Evolutionary conservation across 2,888 invertebrate genomes (phyloP).

Genomic region (Luffia ferchaultella): DNA sequence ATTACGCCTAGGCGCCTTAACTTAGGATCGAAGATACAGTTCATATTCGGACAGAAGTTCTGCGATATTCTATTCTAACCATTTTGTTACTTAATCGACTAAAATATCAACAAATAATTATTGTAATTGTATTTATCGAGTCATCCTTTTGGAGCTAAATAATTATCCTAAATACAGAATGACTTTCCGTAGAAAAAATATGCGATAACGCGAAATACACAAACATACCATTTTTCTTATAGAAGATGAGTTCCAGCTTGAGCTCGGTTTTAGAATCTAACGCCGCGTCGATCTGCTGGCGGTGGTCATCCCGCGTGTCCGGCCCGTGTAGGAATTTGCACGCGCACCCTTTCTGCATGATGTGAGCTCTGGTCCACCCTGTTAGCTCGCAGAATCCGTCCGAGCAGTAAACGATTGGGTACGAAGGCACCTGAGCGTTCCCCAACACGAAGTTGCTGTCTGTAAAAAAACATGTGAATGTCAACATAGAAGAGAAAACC

Average conservation of each 20-base stretch:
- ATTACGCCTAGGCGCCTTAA: no score
- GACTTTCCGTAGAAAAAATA: no score
- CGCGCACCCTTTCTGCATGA: constrained; percentile 96
- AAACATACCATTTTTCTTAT: constrained; percentile 90
- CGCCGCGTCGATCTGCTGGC: constrained; percentile 87
- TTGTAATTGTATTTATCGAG: no score
- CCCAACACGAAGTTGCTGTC: constrained; percentile 97
- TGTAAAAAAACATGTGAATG: constrained; percentile 41
- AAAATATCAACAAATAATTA: no score
- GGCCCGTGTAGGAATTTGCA: constrained; percentile 94
- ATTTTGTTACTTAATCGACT: no score
- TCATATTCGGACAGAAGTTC: no score
- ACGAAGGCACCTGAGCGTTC: constrained; percentile 90
- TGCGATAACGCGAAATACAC: no score
- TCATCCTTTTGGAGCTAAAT: no score
- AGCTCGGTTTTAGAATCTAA: constrained; percentile 91
- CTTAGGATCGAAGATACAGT: no score
- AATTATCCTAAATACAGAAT: no score
- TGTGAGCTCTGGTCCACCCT: constrained; percentile 91
- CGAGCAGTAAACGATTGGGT: constrained; percentile 96
- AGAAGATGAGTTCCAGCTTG: constrained; percentile 93
- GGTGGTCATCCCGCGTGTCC: constrained; percentile 89
- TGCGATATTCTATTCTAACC: no score
- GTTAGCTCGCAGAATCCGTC: constrained; percentile 97
- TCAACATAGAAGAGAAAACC: neutral